These are phyloP conservation scores for Hemithea aestivaria DNA, from an alignment of 2,888 invertebrate genomes.

Conservation along the genomic window DNA sequence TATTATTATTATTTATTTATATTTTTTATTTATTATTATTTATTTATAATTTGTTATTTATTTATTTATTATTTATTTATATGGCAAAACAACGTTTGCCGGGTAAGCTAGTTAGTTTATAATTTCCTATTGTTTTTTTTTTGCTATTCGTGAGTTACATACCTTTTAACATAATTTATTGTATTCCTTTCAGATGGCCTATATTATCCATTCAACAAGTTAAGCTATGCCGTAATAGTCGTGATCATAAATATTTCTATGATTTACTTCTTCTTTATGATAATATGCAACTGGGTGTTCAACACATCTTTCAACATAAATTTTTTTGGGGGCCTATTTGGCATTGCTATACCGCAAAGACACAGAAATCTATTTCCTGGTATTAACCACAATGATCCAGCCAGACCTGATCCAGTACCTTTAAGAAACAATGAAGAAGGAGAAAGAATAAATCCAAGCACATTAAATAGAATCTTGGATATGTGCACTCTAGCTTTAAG, in stretches of 20 bases:
- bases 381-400: constrained; percentile 17
- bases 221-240: constrained; percentile 47
- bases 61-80: too few species aligned
- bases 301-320: constrained; percentile 64
- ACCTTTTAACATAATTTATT: too few species aligned
- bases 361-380: constrained; percentile 35
- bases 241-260: constrained; percentile 49
- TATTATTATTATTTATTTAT: too few species aligned
- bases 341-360: constrained; percentile 48
- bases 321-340: constrained; percentile 47
- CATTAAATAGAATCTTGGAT: constrained; percentile 56
- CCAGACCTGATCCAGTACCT: constrained; percentile 25
- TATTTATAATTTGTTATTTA: too few species aligned
- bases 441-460: too few species aligned
- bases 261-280: constrained; percentile 54
- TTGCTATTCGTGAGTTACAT: too few species aligned
- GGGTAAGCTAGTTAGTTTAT: too few species aligned
- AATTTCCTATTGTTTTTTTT: too few species aligned
- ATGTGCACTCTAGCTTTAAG: constrained; percentile 52
- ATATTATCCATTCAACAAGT: constrained; percentile 59
- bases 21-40: too few species aligned
- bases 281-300: constrained; percentile 62
- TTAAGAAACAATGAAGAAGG: constrained; percentile 55
- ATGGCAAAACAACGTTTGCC: too few species aligned
- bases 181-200: constrained; percentile 61